Conservation (phyloP, 2,888 invertebrate species). For the Furcula furcula region DNA sequence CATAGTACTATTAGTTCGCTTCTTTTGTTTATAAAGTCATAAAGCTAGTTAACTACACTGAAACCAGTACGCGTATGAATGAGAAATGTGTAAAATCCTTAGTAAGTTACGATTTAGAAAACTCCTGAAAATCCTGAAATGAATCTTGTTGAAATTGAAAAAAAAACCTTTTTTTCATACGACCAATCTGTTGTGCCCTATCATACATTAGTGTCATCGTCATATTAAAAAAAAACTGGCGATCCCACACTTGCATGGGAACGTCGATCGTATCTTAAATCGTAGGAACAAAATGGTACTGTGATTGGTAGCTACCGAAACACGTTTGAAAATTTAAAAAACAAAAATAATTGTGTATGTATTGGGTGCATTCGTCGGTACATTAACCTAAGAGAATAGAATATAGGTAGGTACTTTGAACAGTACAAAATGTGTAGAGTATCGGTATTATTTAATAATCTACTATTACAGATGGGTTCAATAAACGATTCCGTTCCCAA, state of each 20-base stretch:
- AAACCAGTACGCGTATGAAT: slow-evolving; percentile 26
- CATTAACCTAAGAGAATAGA: slow-evolving; percentile 64
- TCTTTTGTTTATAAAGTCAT: too few relatives aligned
- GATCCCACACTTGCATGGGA: too few relatives aligned
- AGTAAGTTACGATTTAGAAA: slow-evolving; percentile 30
- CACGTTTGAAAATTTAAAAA: slow-evolving; percentile 45
- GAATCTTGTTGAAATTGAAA: slow-evolving; percentile 16
- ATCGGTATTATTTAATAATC: slow-evolving; percentile 77
- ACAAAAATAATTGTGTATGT: slow-evolving; percentile 39
- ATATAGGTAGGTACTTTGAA: slow-evolving; percentile 78
- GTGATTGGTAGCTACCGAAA: slow-evolving; percentile 71
- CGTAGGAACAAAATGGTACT: slow-evolving; percentile 68
- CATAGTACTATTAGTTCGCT: too few relatives aligned
- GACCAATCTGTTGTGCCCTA: slow-evolving; percentile 30
- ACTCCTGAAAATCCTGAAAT: slow-evolving; percentile 26
- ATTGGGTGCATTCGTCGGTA: slow-evolving; percentile 68
- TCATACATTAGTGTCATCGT: slow-evolving; percentile 34
- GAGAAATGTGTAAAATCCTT: slow-evolving; percentile 29
- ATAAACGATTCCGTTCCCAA: slow-evolving; percentile 81
- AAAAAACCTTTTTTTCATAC: slow-evolving; percentile 15
- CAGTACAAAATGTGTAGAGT: slow-evolving; percentile 78
- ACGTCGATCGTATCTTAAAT: too few relatives aligned
- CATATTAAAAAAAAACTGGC: slow-evolving; percentile 11
- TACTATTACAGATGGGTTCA: slow-evolving; percentile 78
- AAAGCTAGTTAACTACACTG: too few relatives aligned